Base-by-base conservation (phyloP, 2,888 invertebrate genomes). In the Pogonocherus hispidulus region DNA sequence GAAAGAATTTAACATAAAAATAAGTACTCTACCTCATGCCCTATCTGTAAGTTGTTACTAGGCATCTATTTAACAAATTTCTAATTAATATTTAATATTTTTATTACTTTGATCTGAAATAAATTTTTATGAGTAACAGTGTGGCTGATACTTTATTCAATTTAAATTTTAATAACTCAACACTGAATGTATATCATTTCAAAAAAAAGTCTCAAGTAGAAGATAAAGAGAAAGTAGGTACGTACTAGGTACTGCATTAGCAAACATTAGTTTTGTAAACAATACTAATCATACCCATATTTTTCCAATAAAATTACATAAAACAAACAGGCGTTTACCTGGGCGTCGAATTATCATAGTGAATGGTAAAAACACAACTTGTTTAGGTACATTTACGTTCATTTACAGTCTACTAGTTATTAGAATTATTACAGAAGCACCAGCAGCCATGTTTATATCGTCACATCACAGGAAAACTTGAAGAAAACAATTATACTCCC, bases 391-490 rank as follows among this genome's bases (percentile, higher is more conserved):
- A 75, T 70, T 49, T 71, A 74, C 72, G 66, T 74, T 72, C 76
- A 78, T 77, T 72, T 66, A 72, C 66, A 66, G 60, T 54, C 59
- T 71, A 66, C 73, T 73, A 74, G 70, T 69, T 72, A 74, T 68
- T 75, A 74, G 74, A 71, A 72, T 70, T 41, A 41, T 41, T 41
- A n/a, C 14, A 41, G 41, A 74, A 74, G 72, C 74, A 76, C 72
- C 79, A 84, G 85, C 82, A 84, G 85, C 85, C 85, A 85, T 84
- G 84, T 84, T 85, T 84, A 84, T 81, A 74, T 76, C 70, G 76
- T 77, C 77, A 72, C 62, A 78, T 41, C 41, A 41, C 41, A 41
- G 41, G 41, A 41, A 41, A 16, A 41, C 41, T 41, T 41, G 74
- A 77, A 73, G 77, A 80, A 80, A 81, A 73, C 67, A 67, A 67